These are phyloP conservation scores for Sternarchorhynchus goeldii DNA, from an alignment of 2,797 vertebrate genomes.

Conservation along the genomic window DNA sequence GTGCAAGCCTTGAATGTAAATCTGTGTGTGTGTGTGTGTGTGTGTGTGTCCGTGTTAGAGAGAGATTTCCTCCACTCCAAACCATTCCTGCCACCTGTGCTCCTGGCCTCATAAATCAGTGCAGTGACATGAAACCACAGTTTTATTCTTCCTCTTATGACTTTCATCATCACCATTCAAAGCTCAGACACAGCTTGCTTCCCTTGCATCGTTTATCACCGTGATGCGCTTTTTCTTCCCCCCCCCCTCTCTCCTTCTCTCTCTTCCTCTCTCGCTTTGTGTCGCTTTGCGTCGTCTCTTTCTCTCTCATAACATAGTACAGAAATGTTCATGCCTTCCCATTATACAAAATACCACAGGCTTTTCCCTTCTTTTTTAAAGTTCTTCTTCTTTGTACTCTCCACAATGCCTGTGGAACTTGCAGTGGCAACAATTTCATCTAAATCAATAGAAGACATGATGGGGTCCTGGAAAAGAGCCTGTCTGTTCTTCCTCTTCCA, in stretches of 20 bases:
- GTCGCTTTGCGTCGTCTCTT: conserved; percentile 4
- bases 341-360: conserved; percentile 6
- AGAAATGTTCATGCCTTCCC: conserved; percentile 25
- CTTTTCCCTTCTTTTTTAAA: conserved; percentile 12
- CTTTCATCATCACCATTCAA: conserved; percentile 64
- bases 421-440: conserved; percentile 3
- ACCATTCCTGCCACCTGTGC: conserved; percentile 47
- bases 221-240: conserved; percentile 30
- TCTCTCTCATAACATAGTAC: conserved; percentile 36
- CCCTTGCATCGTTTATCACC: conserved; percentile 54
- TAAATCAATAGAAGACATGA: conserved; percentile 25
- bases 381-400: neutral
- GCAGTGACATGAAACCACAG: conserved; percentile 55
- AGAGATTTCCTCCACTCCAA: conserved; percentile 25
- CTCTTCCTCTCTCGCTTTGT: conserved; percentile 16
- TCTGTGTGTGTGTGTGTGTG: conserved; percentile 19
- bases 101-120: conserved; percentile 57
- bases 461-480: neutral
- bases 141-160: conserved; percentile 59
- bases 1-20: conserved; percentile 43
- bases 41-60: conserved; percentile 27
- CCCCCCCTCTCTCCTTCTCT: conserved; percentile 22
- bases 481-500: neutral
- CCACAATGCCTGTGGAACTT: neutral
- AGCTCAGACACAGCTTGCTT: conserved; percentile 52